phyloP scores from a whole-genome alignment of 2,113 vertebrate species.

The Aptenodytes forsteri region DNA sequence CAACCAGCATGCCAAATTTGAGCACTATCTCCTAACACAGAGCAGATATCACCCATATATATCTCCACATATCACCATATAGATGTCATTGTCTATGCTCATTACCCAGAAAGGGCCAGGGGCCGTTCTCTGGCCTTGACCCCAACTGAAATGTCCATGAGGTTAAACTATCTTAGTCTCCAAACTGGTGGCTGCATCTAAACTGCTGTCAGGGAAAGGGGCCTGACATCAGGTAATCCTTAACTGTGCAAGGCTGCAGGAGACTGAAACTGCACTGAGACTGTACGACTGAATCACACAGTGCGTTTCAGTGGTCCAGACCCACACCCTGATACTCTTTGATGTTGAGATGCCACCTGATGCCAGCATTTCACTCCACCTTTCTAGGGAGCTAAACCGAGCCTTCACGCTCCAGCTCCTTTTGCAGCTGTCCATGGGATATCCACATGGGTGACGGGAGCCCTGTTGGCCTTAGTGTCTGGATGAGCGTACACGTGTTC shows the following conservation, averaged over 20 bases:
- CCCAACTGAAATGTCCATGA: background rate
- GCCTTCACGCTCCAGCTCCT: background rate
- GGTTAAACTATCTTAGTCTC: background rate
- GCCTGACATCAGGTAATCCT: background rate
- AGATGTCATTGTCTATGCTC: background rate
- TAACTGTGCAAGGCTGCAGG: background rate
- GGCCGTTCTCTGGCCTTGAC: background rate
- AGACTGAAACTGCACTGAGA: background rate
- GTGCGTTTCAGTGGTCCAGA: background rate
- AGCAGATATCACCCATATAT: rapidly evolving
- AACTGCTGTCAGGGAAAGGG: background rate
- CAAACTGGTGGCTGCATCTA: background rate
- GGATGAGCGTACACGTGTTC: rapidly evolving
- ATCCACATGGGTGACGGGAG: rapidly evolving
- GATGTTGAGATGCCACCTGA: background rate
- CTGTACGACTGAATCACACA: rapidly evolving
- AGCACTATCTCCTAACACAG: background rate
- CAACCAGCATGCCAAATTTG: rapidly evolving
- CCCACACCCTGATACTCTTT: background rate
- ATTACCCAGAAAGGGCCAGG: background rate
- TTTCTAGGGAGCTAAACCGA: background rate
- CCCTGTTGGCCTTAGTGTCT: background rate
- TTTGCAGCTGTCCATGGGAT: rapidly evolving
- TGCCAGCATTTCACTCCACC: background rate
- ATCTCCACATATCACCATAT: background rate